phyloP scores from a whole-genome alignment of 1,140 invertebrate species.

The Papilio polytes region DNA sequence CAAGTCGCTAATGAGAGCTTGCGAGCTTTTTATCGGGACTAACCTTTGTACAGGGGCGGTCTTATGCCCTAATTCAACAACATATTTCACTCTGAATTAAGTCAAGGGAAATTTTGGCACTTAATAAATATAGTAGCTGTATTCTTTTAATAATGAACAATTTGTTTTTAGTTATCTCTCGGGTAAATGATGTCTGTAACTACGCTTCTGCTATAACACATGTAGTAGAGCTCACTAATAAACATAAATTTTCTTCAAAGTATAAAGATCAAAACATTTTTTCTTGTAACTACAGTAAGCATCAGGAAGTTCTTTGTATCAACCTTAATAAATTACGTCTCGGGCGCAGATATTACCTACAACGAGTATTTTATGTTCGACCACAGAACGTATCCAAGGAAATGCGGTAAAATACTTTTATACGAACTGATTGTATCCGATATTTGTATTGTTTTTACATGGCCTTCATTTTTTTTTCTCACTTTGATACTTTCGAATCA shows the following conservation, averaged over 20 bases:
- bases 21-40: slow-evolving; percentile 53
- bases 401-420: slow-evolving; percentile 37
- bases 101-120: background rate
- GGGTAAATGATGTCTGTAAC: background rate
- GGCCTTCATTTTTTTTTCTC: slow-evolving; percentile 46
- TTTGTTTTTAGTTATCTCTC: background rate
- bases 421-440: slow-evolving; percentile 26
- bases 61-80: background rate
- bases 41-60: slow-evolving; percentile 10
- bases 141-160: background rate
- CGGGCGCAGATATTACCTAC: slow-evolving; percentile 33
- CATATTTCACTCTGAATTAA: background rate
- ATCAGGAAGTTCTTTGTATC: slow-evolving; percentile 38
- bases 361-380: slow-evolving; percentile 37
- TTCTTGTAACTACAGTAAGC: slow-evolving; percentile 27
- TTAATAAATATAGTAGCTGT: too few relatives aligned
- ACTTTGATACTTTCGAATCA: slow-evolving; percentile 49
- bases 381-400: slow-evolving; percentile 34
- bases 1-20: slow-evolving; percentile 75
- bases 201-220: background rate
- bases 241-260: background rate
- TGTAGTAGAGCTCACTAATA: background rate
- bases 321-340: slow-evolving; percentile 34
- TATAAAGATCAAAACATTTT: slow-evolving; percentile 17
- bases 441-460: slow-evolving; percentile 53